Evolutionary conservation across 1,140 invertebrate genomes (phyloP), one percentile per base, ranked within the genome.

Genomic region (Papilio polyxenes): DNA sequence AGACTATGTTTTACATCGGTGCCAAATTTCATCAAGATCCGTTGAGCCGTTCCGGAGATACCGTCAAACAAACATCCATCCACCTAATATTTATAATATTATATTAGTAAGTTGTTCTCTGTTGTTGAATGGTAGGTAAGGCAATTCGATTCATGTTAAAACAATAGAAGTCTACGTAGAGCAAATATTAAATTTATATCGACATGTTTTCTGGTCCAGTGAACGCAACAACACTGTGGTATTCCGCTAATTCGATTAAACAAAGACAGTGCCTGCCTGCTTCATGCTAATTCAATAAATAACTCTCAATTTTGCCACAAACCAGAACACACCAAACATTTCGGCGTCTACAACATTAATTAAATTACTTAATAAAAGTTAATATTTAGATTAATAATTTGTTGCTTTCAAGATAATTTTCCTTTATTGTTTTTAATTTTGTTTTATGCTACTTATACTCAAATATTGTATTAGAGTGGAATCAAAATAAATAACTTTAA

Each of bases 231-330:
- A 23, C 20, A 23, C 23, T 6, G 10, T 7, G 10, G 20, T 10
- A 37, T 23, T 15, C 65, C 13, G 31, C 65, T 72, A 72, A 72
- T 72, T 11, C 65, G 65, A 72, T 72, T 72, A 72, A 23, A 72
- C 65, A 40, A 31, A 72, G 31, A 72, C 65, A 37, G 65, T 72
- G 31, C 31, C 65, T 37, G 65, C 65, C 31, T 72, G 65, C 15
- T 72, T 72, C 65, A 72, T 72, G 23, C 31, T 72, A 72, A 72
- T 72, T 69, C 23, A 72, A 72, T 31, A 72, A 69, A 72, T 72
- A 72, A 72, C 62, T 65, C 31, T 72, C 31, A 72, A 72, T 72
- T 72, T 72, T 6, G 59, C 59, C 17, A 56, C 65, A 13, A 72
- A 72, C 31, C 65, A 37, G 65, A 11, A 37, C 13, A 5, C 31